Evolutionary conservation across 2,888 invertebrate species (phyloP).

Genomic region (Kryphioiulus occultus): DNA sequence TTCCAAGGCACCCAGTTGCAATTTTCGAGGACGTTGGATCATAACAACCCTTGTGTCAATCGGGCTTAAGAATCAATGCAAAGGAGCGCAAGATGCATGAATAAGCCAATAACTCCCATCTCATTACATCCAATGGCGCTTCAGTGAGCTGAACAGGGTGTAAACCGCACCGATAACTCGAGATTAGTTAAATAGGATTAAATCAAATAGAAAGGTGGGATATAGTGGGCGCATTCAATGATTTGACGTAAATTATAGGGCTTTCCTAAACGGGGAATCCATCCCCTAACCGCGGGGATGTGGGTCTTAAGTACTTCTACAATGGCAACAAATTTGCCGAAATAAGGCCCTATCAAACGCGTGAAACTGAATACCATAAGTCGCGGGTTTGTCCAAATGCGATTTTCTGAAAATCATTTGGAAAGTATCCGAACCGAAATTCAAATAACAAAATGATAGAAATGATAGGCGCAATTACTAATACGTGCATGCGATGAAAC

Average conservation of each 20-base stretch:
- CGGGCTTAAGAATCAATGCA: not conserved
- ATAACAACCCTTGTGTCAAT: not conserved
- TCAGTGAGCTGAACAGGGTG: slow-evolving; percentile 27
- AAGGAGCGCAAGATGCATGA: slow-evolving; percentile 28
- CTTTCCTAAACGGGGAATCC: not conserved
- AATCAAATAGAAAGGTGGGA: slow-evolving; percentile 39
- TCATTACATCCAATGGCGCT: slow-evolving; percentile 32
- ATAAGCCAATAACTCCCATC: slow-evolving; percentile 40
- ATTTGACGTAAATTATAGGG: slow-evolving; percentile 40
- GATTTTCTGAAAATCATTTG: not conserved
- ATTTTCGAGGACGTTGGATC: not conserved
- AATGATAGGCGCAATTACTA: not conserved
- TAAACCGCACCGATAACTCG: slow-evolving; percentile 36
- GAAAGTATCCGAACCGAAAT: not conserved
- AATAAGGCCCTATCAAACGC: not conserved
- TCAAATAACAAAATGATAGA: not conserved
- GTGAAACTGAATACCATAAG: not conserved
- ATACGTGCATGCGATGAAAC: not conserved
- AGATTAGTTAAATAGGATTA: slow-evolving; percentile 40
- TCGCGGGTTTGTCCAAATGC: not conserved
- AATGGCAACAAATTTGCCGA: not conserved
- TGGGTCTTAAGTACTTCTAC: not conserved
- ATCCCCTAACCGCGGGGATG: slow-evolving; percentile 36
- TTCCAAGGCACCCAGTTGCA: not conserved
- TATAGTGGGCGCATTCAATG: not conserved